A percentile compares a stretch with the other conserved stretches of the same genome.
These are phyloP conservation scores for Choristoneura rosaceana DNA, from an alignment of 2,888 invertebrate genomes.

Conservation along the genomic window DNA sequence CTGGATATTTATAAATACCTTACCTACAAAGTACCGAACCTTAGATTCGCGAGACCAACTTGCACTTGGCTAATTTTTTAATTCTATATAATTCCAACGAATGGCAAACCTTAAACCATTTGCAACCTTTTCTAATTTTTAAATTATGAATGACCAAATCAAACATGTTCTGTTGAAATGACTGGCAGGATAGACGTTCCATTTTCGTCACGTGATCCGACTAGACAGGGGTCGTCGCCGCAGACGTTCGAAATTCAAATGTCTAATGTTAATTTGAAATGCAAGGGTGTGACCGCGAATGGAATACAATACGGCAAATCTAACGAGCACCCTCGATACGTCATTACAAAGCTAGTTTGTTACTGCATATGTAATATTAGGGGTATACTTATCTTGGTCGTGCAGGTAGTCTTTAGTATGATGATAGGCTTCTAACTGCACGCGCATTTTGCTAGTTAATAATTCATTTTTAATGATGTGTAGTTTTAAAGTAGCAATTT, in stretches of 20 bases:
- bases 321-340: conserved; percentile 45
- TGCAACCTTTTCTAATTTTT: not conserved
- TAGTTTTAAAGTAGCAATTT: conserved; percentile 35
- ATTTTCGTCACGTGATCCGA: conserved; percentile 55
- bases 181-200: conserved; percentile 47
- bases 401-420: conserved; percentile 46
- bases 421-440: conserved; percentile 44
- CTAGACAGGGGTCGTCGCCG: conserved; percentile 61
- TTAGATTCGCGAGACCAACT: too few species aligned
- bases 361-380: conserved; percentile 41
- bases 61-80: too few species aligned
- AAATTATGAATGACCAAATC: conserved; percentile 1
- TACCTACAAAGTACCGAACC: too few species aligned
- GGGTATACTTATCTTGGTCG: conserved; percentile 45
- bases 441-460: conserved; percentile 50
- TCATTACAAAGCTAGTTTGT: conserved; percentile 33
- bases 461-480: conserved; percentile 47
- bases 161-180: conserved; percentile 47
- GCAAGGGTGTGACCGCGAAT: conserved; percentile 66
- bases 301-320: conserved; percentile 46
- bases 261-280: conserved; percentile 63
- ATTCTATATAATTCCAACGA: not conserved
- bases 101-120: not conserved
- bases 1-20: too few species aligned
- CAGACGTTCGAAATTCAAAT: conserved; percentile 65